A percentile compares a stretch with the other conserved stretches of the same genome.
phyloP scores from a whole-genome alignment of 35 echinoderm and acorn worm species.

The Ophioderma brevispina region DNA sequence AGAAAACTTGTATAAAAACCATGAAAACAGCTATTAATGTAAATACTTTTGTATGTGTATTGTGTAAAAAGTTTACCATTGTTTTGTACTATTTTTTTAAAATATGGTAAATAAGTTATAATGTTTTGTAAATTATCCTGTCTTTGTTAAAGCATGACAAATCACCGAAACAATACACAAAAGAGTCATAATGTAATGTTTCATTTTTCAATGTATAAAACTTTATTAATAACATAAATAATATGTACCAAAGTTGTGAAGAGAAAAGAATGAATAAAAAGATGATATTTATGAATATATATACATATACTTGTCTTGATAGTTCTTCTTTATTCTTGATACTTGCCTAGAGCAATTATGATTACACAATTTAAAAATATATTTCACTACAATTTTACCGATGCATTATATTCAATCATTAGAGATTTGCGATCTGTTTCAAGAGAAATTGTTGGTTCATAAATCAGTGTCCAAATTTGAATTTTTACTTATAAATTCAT shows the following conservation, averaged over 20 bases:
- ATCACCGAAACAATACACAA: background rate
- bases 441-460: background rate
- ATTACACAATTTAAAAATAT: background rate
- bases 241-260: background rate
- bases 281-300: background rate
- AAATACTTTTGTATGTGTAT: too few relatives aligned
- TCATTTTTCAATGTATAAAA: background rate
- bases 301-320: background rate
- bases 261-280: background rate
- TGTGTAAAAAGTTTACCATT: too few relatives aligned
- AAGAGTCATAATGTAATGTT: background rate
- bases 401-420: background rate
- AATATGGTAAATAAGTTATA: background rate
- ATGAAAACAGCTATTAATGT: too few relatives aligned
- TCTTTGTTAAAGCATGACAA: background rate
- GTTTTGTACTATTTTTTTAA: too few relatives aligned
- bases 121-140: background rate
- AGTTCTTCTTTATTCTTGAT: background rate
- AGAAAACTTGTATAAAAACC: background rate
- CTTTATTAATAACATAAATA: background rate
- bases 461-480: background rate
- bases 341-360: too few relatives aligned
- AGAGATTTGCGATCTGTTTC: background rate
- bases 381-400: background rate
- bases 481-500: conserved; percentile 19